Base-by-base conservation (phyloP, 2,888 invertebrate genomes). In the Neelides folsomi region DNA sequence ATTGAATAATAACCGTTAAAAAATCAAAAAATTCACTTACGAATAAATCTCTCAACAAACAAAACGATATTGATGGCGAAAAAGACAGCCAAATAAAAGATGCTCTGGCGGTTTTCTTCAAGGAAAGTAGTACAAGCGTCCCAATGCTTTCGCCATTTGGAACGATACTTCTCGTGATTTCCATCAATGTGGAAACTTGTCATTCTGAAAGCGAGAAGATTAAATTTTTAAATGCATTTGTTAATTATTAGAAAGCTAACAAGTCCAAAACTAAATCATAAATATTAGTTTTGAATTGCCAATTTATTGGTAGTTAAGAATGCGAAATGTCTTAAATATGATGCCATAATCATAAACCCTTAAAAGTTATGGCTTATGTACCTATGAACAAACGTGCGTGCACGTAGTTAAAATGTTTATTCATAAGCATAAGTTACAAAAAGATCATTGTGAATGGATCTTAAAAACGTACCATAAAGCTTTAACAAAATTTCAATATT, bases 91-190 rank as follows among this genome's bases (percentile, higher is more conserved):
- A 95, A 73, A 69, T 93, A 93, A 70, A 93, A 92, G 57, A 94
- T 92, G 68, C 94, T 93, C 67, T 94, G 94, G 12, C 94, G 76
- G 70, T 95, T 92, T 69, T 94, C 93, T 73, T 95, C 94, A 54
- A 95, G 73, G 69, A 88, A 93, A 0, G 94, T 93, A 3, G 86
- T 86, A 20, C 89, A 72, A 47, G 81, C 81, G 68, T 92, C 86
- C 84, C 86, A 88, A 70, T 87, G 85, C 54, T 82, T 76, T 20
- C 80, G 73, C 2, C 83, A 56, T 79, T 82, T 87, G 65, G 80
- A 79, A 46, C 63, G 75, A 9, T 79, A 76, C 65, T 77, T 77
- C 66, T 85, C 85, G 67, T 79, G 77, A 54, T 82, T 80, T 1
- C 84, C 82, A 66, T 89, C 90, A 38, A 92, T 83, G 66, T 88